A percentile compares a stretch with the other conserved stretches of the same genome.
Conservation (phyloP, 2,113 vertebrate species). For the Elephas maximus region DNA sequence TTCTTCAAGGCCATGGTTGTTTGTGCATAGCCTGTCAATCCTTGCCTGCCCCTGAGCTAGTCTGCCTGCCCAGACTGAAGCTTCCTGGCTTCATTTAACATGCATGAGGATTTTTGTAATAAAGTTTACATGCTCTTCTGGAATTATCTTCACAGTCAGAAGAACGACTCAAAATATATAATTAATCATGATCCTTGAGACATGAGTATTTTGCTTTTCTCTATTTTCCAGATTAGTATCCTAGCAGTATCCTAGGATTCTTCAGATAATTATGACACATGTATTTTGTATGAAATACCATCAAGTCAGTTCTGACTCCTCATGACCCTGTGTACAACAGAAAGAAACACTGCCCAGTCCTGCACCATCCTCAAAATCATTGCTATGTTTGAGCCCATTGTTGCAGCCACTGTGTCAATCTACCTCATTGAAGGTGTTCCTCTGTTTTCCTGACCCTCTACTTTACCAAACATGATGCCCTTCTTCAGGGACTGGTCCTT, state of each 20-base stretch:
- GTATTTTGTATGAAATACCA: not conserved
- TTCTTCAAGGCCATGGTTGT: not conserved
- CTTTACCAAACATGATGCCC: too few relatives aligned
- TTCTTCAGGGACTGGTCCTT: too few relatives aligned
- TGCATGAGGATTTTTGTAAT: not conserved
- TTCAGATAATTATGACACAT: not conserved
- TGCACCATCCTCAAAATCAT: too few relatives aligned
- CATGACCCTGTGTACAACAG: too few relatives aligned
- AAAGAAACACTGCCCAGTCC: too few relatives aligned
- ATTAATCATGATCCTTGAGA: not conserved
- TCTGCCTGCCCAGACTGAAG: not conserved
- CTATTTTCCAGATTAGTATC: not conserved
- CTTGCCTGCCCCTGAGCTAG: not conserved
- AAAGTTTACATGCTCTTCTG: not conserved
- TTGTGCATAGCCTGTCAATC: not conserved
- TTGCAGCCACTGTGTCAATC: too few relatives aligned
- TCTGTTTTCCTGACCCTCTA: too few relatives aligned
- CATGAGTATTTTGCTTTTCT: conserved; percentile 2
- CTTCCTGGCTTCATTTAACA: not conserved
- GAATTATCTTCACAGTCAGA: not conserved
- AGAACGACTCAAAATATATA: conserved; percentile 6
- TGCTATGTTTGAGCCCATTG: too few relatives aligned
- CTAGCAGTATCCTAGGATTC: not conserved
- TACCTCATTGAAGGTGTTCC: too few relatives aligned
- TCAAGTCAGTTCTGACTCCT: too few relatives aligned